phyloP scores from a whole-genome alignment of 1,140 invertebrate genomes.

The Matsumurasca onukii region DNA sequence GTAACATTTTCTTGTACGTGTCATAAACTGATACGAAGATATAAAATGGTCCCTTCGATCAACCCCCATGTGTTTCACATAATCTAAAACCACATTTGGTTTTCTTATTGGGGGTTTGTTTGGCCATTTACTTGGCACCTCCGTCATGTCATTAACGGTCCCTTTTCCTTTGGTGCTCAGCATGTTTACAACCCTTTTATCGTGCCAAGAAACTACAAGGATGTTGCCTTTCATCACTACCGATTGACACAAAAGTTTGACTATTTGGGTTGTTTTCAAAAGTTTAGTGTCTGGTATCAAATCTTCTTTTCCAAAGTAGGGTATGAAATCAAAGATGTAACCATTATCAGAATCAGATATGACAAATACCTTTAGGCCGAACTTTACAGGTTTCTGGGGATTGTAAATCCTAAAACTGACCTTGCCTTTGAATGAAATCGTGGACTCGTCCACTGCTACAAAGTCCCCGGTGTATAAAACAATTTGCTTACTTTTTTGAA shows the following conservation, averaged over 20 bases:
- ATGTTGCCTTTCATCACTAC: conserved; percentile 4
- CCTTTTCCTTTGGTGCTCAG: too few species aligned
- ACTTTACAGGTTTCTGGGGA: too few species aligned
- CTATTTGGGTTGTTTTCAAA: conserved; percentile 6
- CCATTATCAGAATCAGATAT: too few species aligned
- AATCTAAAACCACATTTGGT: too few species aligned
- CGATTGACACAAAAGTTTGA: neutral
- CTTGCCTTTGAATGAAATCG: too few species aligned
- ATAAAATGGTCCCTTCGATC: conserved; percentile 43
- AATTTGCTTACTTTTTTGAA: neutral
- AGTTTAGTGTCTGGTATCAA: neutral
- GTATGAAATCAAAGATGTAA: neutral
- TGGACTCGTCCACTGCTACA: conserved; percentile 35
- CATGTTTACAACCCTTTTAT: too few species aligned
- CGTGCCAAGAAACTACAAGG: too few species aligned
- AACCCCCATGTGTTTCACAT: conserved; percentile 43
- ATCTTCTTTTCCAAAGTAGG: conserved; percentile 1
- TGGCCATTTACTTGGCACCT: too few species aligned
- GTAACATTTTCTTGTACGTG: conserved; percentile 43
- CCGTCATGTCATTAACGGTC: too few species aligned
- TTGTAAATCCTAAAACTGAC: conserved; percentile 41
- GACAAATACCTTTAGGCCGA: too few species aligned
- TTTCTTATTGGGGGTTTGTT: too few species aligned
- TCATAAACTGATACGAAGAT: conserved; percentile 43
- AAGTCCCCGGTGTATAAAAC: neutral